phyloP scores from a whole-genome alignment of 2,888 invertebrate genomes.

The Pheosia gnoma region DNA sequence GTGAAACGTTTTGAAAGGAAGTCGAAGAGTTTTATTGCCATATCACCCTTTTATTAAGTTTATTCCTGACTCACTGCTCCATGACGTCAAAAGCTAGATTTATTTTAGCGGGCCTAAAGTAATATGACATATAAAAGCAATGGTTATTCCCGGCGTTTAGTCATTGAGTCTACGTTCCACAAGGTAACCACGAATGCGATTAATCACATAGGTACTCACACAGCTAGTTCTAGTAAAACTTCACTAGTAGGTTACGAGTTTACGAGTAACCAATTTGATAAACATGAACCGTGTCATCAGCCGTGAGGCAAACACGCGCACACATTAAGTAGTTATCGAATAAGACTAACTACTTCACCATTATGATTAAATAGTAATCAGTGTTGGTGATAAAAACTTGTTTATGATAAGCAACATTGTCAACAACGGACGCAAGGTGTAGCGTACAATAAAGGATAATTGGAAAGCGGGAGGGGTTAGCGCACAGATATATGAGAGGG shows the following conservation, averaged over 20 bases:
- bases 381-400: not conserved
- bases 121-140: not conserved
- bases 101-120: not conserved
- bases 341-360: constrained; percentile 12
- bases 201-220: not conserved
- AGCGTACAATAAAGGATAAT: not conserved
- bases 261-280: not conserved
- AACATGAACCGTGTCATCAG: constrained; percentile 21
- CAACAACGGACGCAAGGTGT: not conserved
- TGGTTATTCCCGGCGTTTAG: too few species aligned
- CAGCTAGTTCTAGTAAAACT: too few species aligned
- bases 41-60: constrained; percentile 31
- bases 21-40: constrained; percentile 40
- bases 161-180: too few species aligned
- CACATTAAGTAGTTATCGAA: constrained; percentile 33
- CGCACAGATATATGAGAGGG: too few species aligned
- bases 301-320: constrained; percentile 23
- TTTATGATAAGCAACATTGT: not conserved
- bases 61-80: constrained; percentile 18
- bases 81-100: constrained; percentile 1
- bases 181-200: not conserved
- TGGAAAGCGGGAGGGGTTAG: not conserved
- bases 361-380: constrained; percentile 32
- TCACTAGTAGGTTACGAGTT: too few species aligned
- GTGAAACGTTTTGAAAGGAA: constrained; percentile 34